These are phyloP conservation scores for Aphaenogaster rudis DNA, from an alignment of 1,140 invertebrate species.

Conservation along the genomic window DNA sequence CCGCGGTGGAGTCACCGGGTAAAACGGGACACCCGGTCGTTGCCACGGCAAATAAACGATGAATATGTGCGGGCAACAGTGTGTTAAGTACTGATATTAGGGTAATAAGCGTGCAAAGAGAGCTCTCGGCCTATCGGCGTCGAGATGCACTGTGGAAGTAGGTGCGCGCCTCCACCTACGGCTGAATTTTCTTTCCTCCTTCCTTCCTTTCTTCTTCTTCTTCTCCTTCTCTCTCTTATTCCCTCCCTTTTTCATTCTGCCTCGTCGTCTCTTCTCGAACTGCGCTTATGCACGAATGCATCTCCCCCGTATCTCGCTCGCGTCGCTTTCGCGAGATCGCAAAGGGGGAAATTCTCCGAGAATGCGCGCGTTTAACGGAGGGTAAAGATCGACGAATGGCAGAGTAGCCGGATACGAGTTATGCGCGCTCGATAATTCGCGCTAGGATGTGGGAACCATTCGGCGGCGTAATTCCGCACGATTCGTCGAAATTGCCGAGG, in stretches of 20 bases:
- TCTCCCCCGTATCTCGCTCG: slow-evolving; percentile 58
- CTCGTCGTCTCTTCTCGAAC: slow-evolving; percentile 26
- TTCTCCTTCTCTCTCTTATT: background rate
- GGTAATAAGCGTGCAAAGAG: slow-evolving; percentile 86
- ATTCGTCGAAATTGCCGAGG: slow-evolving; percentile 11
- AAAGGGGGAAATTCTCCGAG: slow-evolving; percentile 53
- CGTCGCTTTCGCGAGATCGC: slow-evolving; percentile 51
- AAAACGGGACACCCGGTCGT: slow-evolving; percentile 80
- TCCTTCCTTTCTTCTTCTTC: slow-evolving; percentile 6
- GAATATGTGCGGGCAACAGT: slow-evolving; percentile 84
- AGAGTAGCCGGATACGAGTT: slow-evolving; percentile 79
- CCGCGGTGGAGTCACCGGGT: background rate
- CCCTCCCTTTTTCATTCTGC: slow-evolving; percentile 12
- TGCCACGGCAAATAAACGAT: slow-evolving; percentile 81
- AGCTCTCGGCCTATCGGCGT: slow-evolving; percentile 76
- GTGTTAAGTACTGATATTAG: slow-evolving; percentile 87
- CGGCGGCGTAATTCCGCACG: slow-evolving; percentile 34
- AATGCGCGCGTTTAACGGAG: slow-evolving; percentile 57
- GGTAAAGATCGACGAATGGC: slow-evolving; percentile 67
- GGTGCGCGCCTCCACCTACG: slow-evolving; percentile 76
- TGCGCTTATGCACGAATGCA: slow-evolving; percentile 36
- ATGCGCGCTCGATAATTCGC: slow-evolving; percentile 66
- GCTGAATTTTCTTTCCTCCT: slow-evolving; percentile 70
- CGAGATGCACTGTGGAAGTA: slow-evolving; percentile 67
- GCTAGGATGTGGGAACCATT: slow-evolving; percentile 60